phyloP scores from a whole-genome alignment of 2,888 invertebrate species.

The Sinopyrophorus schimmeli region DNA sequence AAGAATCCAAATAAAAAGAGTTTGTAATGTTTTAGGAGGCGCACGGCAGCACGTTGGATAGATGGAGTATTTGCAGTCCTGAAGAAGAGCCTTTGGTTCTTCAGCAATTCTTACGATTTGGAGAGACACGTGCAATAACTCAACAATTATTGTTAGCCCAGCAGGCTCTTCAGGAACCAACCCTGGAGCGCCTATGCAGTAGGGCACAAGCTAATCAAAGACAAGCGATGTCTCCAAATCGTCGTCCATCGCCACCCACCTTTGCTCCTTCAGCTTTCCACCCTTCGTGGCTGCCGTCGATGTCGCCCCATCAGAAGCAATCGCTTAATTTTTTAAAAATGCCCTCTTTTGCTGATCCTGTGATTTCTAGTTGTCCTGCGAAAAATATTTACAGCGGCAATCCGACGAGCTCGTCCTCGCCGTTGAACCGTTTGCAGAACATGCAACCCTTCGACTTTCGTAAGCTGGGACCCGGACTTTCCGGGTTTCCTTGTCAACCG shows the following conservation, averaged over 20 bases:
- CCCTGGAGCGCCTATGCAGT: slow-evolving; percentile 62
- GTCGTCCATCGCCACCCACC: slow-evolving; percentile 66
- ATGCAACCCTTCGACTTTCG: slow-evolving; percentile 96
- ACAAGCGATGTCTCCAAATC: slow-evolving; percentile 70
- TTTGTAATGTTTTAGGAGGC: slow-evolving; percentile 65
- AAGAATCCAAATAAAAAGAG: not conserved
- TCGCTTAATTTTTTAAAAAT: slow-evolving; percentile 56
- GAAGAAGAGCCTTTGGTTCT: slow-evolving; percentile 91
- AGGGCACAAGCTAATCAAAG: slow-evolving; percentile 50
- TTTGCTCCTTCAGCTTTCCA: slow-evolving; percentile 57
- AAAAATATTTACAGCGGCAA: slow-evolving; percentile 60
- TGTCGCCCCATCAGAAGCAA: slow-evolving; percentile 56
- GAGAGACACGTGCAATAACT: slow-evolving; percentile 83
- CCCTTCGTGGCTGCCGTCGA: slow-evolving; percentile 54
- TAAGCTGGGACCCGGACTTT: slow-evolving; percentile 68
- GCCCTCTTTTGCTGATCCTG: slow-evolving; percentile 57
- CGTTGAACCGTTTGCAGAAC: slow-evolving; percentile 85
- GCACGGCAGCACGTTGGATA: slow-evolving; percentile 79
- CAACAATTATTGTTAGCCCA: slow-evolving; percentile 67
- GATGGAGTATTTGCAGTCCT: slow-evolving; percentile 85
- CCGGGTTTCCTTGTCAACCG: slow-evolving; percentile 60
- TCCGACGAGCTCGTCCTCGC: slow-evolving; percentile 68
- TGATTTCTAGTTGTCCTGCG: slow-evolving; percentile 62
- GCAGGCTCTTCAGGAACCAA: slow-evolving; percentile 62
- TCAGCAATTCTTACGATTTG: slow-evolving; percentile 88